Evolutionary conservation across 2,888 invertebrate species (phyloP).

Genomic region (Eurytoma californica): DNA sequence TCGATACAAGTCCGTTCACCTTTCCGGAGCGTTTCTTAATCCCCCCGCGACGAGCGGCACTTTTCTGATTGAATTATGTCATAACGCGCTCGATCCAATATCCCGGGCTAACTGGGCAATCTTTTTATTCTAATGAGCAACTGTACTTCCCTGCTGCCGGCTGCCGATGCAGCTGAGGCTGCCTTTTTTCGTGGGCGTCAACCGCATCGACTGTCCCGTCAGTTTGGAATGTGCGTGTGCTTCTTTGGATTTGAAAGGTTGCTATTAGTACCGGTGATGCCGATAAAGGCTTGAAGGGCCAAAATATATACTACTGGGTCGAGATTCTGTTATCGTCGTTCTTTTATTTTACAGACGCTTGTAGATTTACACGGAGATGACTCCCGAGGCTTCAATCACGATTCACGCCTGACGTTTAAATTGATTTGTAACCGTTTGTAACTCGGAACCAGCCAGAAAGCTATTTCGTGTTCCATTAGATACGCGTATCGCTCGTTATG

Average conservation of each 20-base stretch:
- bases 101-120: conserved; percentile 19
- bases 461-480: no score
- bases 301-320: conserved; percentile 28
- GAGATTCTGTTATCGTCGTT: conserved; percentile 43
- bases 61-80: conserved; percentile 46
- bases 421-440: conserved; percentile 6
- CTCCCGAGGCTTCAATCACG: conserved; percentile 4
- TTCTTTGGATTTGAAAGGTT: conserved; percentile 9
- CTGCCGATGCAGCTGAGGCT: background rate
- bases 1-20: conserved; percentile 14
- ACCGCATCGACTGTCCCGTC: conserved; percentile 17
- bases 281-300: conserved; percentile 17
- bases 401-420: conserved; percentile 20
- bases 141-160: conserved; percentile 20
- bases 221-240: conserved; percentile 4
- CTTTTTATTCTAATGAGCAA: conserved; percentile 49
- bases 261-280: conserved; percentile 12
- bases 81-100: conserved; percentile 20
- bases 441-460: background rate
- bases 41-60: conserved; percentile 6
- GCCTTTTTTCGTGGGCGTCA: conserved; percentile 23
- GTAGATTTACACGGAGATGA: conserved; percentile 2
- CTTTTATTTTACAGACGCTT: background rate
- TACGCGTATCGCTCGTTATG: no score
- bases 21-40: conserved; percentile 11